Evolutionary conservation across 2,797 vertebrate species (phyloP), one percentile per base, ranked within the genome.

Genomic region (Lagodon rhomboides): DNA sequence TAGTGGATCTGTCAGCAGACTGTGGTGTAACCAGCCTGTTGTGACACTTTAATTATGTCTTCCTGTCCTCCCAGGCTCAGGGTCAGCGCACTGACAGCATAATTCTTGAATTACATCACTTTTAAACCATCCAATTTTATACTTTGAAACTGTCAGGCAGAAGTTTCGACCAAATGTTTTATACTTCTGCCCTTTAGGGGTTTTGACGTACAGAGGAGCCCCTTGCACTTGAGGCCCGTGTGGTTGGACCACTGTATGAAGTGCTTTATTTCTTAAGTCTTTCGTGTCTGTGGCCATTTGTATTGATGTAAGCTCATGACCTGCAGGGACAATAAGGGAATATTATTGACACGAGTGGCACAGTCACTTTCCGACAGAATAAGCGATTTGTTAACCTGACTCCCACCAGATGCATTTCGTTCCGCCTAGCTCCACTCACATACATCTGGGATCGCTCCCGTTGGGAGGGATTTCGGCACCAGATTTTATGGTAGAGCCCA

Each of bases 11-110:
- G 71, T 86, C 79, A 67, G 66, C 51, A 22, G n/a, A 15, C 47
- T 75, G 66, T 72, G 47, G 53, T 69, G 77, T 71, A 83, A 84
- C 58, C 75, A 79, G 77, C 50, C 71, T 70, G 73, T 82, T 83
- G 77, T 87, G 84, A 88, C 83, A 84, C 51, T 87, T 87, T 82
- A 85, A 89, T 87, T 87, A 82, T 66, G 75, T 80, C 38, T 69
- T 22, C 82, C 34, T 62, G 41, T 81, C 73, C n/a, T 69, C 78
- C 60, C 47, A 46, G 30, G 59, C 51, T 78, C 7, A 1, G 60
- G 80, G 87, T 89, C 83, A 87, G 44, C 59, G 71, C 76, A 46
- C 73, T 78, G 76, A 85, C 82, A 77, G 70, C 43, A 25, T 20
- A 23, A 43, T 46, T 73, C 51, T 58, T 55, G 60, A 65, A 79